These are phyloP conservation scores for Lithophane leautieri DNA, from an alignment of 2,888 invertebrate genomes.

Conservation along the genomic window DNA sequence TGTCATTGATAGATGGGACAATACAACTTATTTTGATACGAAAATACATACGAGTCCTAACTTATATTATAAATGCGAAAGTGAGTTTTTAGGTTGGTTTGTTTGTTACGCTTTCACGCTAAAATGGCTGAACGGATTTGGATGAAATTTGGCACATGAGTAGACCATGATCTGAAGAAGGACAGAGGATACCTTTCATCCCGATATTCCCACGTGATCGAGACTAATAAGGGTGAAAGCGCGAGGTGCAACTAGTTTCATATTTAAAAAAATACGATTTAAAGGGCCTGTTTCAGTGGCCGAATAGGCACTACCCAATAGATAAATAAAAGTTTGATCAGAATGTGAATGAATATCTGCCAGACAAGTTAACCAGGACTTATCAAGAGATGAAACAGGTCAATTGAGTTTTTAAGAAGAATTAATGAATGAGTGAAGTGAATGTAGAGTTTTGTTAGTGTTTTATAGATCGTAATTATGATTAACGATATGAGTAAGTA, in stretches of 20 bases:
- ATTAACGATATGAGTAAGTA: slow-evolving; percentile 22
- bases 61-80: too few species aligned
- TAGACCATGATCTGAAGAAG: too few species aligned
- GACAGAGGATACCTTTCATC: too few species aligned
- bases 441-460: slow-evolving; percentile 28
- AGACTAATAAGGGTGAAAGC: too few species aligned
- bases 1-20: slow-evolving; percentile 15
- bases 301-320: background rate
- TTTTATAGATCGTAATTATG: slow-evolving; percentile 26
- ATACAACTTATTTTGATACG: slow-evolving; percentile 7
- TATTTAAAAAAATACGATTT: slow-evolving; percentile 12
- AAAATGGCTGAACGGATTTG: too few species aligned
- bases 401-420: slow-evolving; percentile 15
- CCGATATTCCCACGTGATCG: too few species aligned
- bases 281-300: slow-evolving; percentile 13
- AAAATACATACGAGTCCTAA: slow-evolving; percentile 8
- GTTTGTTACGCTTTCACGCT: too few species aligned
- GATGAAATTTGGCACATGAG: too few species aligned
- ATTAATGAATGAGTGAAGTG: slow-evolving; percentile 24
- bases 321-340: background rate
- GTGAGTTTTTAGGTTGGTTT: too few species aligned
- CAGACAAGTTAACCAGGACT: background rate
- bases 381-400: slow-evolving; percentile 10
- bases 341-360: background rate
- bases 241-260: background rate